Evolutionary conservation across 1,140 invertebrate species (phyloP), one percentile per base, ranked within the genome.

Genomic region (Trypoxylus dichotomus): DNA sequence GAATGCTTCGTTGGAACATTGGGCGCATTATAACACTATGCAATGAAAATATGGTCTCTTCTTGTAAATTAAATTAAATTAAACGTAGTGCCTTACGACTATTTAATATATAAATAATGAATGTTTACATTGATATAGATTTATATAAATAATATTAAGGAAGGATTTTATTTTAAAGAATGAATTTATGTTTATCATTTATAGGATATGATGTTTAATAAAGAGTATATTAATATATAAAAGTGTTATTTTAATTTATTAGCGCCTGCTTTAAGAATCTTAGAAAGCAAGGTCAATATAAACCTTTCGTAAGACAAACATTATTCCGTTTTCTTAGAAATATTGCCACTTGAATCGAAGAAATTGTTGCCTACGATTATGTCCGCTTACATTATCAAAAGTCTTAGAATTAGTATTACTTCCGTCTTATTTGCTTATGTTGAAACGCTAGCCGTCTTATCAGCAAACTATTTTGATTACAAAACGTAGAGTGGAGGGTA

Each of bases 221-320:
- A 68, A 68, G 60, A 68, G 60, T 68, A 68, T 68, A 68, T 68
- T 68, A 68, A 68, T 68, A 68, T 68, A 68, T 27, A 68, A 68
- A 68, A 68, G 60, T 68, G 21, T 27, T 7, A 24, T 10, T 68
- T 68, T 68, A 29, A 13, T 29, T 68, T 68, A 24, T 24, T 19
- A 21, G 1, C 2, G 6, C 7, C 24, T 29, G 1, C 3, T 68
- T 6, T 0, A 68, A n/a, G 6, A 54, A n/a, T 54, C 15, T n/a
- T 15, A 19, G 6, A n/a, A 19, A 54, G 19, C 15, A 54, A 54
- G 15, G 2, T n/a, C 19, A 54, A n/a, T 54, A 54, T 19, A 19
- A 19, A 13, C 47, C 19, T 54, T 54, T 54, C 15, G 19, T 15
- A n/a, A 37, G 32, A 8, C 32, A 37, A 37, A 37, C 10, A 37